phyloP scores from a whole-genome alignment of 2,888 invertebrate species.

The Eupithecia tripunctaria region DNA sequence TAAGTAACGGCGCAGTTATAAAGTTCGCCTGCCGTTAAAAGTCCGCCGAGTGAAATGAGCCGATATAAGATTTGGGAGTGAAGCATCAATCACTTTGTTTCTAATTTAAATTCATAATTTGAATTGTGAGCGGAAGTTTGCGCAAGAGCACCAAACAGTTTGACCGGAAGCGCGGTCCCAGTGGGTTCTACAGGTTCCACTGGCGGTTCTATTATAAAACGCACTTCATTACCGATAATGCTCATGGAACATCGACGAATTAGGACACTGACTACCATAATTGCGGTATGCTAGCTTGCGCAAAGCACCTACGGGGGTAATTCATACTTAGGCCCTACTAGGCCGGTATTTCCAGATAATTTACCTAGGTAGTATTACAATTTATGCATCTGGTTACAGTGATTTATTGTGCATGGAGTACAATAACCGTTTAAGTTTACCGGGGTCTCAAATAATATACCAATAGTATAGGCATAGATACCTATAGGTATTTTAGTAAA shows the following conservation, averaged over 20 bases:
- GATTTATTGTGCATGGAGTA: constrained; percentile 34
- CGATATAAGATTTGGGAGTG: constrained; percentile 41
- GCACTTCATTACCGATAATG: constrained; percentile 57
- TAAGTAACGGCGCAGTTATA: constrained; percentile 39
- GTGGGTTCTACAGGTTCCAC: constrained; percentile 43
- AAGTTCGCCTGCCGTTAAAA: constrained; percentile 39
- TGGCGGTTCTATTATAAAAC: constrained; percentile 55
- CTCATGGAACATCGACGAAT: constrained; percentile 52
- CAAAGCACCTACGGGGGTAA: constrained; percentile 43
- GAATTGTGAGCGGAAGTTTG: constrained; percentile 71
- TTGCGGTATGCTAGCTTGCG: constrained; percentile 51
- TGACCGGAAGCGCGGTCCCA: constrained; percentile 69
- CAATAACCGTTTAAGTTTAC: constrained; percentile 14
- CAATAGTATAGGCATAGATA: not conserved
- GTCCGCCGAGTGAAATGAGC: constrained; percentile 42
- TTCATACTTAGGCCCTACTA: constrained; percentile 34
- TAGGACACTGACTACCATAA: constrained; percentile 49
- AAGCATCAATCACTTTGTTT: constrained; percentile 50
- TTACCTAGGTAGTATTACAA: constrained; percentile 39
- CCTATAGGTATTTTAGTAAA: not conserved
- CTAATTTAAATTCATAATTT: constrained; percentile 57
- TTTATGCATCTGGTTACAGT: constrained; percentile 40
- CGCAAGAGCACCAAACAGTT: constrained; percentile 65
- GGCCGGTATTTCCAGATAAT: constrained; percentile 45
- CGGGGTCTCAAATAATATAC: not conserved